A percentile compares a stretch with the other conserved stretches of the same genome.
These are phyloP conservation scores for roundworm (Caenorhabditis elegans) DNA, from an alignment of 1,140 invertebrate species.

Conservation along the genomic window WBcel235 BX284602.5:7310001-7310500, in stretches of 20 bases:
- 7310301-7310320: too few species aligned
- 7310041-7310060: background rate
- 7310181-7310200: background rate
- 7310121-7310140: background rate
- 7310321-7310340: too few species aligned
- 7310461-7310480: too few species aligned
- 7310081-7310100: background rate
- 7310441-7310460: background rate
- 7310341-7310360: background rate
- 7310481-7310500: too few species aligned
- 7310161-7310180: background rate
- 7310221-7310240: conserved; percentile 21
- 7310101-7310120: background rate
- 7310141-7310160: too few species aligned
- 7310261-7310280: too few species aligned
- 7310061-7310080: background rate
- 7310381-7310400: background rate
- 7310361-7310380: conserved; percentile 18
- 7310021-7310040: background rate
- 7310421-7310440: conserved; percentile 1
- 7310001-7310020: conserved; percentile 47
- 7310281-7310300: too few species aligned
- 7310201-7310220: background rate
- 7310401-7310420: background rate
- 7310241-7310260: background rate